Percentiles rank a stretch among this genome's conserved stretches.
These are phyloP conservation scores for Oligia fasciuncula DNA, from an alignment of 2,888 invertebrate genomes.

Conservation along the genomic window DNA sequence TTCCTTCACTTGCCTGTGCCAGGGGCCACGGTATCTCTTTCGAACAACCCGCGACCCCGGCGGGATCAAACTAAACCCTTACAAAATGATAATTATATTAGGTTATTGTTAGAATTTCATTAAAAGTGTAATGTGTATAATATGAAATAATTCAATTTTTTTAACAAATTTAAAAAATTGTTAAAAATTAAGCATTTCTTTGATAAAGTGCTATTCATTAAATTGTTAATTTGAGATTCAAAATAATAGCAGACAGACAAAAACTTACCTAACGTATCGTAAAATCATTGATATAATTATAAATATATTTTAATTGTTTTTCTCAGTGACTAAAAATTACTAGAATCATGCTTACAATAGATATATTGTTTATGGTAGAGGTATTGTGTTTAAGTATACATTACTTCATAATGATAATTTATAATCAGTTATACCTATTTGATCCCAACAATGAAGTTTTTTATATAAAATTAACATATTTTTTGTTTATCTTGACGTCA, in stretches of 20 bases:
- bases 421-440: not conserved
- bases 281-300: not conserved
- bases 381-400: not conserved
- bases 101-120: no score
- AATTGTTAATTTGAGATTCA: not conserved
- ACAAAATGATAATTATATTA: not conserved
- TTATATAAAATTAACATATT: constrained; percentile 50
- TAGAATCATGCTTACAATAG: not conserved
- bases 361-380: not conserved
- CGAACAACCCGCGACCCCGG: no score
- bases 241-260: not conserved
- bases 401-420: constrained; percentile 8
- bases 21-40: no score
- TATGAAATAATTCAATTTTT: not conserved
- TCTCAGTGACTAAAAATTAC: not conserved
- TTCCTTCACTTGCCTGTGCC: no score
- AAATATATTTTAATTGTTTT: not conserved
- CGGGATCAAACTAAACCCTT: not conserved
- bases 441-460: constrained; percentile 41
- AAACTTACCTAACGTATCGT: not conserved
- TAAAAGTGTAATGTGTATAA: not conserved
- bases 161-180: not conserved
- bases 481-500: constrained; percentile 59
- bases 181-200: not conserved
- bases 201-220: not conserved